Evolutionary conservation across 2,113 vertebrate genomes (phyloP), one percentile per base, ranked within the genome.

Genomic region (Emberiza fucata): DNA sequence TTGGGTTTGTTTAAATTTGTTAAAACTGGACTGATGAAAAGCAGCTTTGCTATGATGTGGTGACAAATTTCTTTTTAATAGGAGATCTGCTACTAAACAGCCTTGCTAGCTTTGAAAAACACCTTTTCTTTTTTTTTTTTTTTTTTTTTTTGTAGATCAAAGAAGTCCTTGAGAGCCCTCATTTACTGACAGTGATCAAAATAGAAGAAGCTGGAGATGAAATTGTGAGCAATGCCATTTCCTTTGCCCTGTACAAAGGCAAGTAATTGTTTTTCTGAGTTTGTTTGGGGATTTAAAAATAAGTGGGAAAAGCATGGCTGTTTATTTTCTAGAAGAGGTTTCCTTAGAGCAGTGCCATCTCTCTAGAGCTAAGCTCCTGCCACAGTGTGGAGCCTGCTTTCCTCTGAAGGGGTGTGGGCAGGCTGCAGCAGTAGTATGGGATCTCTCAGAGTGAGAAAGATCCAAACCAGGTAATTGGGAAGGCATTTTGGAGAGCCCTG

Each of bases 201-300:
- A 98, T 97, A 92, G 98, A 98, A 89, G 98, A 98, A 90, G 98
- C 98, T 64, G 98, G 98, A 65, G 98, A 98, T 37, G 98, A 98
- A 81, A 97, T 98, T 19, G 98, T 98, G 92, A 98, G 98, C 98
- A 98, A 98, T 11, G 98, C 98, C 17, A 98, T 98, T 66, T 98
- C 97, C 76, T 98, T 96, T 29, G 98, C 98, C 2, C 92, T 98
- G 19, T 98, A 98, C 79, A 98, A 98, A 98, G 98, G 98, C 97
- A 89, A 96, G 97, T 95, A 37, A 35, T 79, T 60, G 15, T 68
- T 69, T 77, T 50, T 48, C 18, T 63, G 54, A 6, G n/a, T 48
- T 81, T 8, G 3, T 4, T n/a, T 51, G 25, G 35, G 35, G 22
- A 47, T 82, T 51, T 44, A 29, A 11, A 40, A 69, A 44, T 18